phyloP scores from a whole-genome alignment of 2,113 vertebrate species.

The Triplophysa rosa region DNA sequence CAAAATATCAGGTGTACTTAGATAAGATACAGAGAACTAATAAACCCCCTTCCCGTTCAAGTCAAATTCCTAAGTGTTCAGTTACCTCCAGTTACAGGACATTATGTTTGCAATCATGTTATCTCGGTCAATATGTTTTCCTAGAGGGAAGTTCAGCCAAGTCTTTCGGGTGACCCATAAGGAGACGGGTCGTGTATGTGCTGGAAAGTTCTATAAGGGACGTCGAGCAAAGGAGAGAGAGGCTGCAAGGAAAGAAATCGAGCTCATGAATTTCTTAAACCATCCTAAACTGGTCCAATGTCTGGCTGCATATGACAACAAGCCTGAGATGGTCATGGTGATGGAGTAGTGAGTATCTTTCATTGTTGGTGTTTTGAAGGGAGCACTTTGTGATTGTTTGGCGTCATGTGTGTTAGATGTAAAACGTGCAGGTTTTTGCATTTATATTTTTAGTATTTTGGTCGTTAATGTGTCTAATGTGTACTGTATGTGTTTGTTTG shows the following conservation, averaged over 20 bases:
- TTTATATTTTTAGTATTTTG: not conserved
- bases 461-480: not conserved
- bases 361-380: not conserved
- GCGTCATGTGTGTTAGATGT: no score
- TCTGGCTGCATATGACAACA: conserved; percentile 81
- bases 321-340: conserved; percentile 81
- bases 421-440: no score
- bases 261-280: conserved; percentile 85
- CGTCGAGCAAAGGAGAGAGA: conserved; percentile 75
- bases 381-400: not conserved
- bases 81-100: not conserved
- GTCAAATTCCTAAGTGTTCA: not conserved
- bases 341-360: conserved; percentile 85
- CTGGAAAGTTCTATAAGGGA: conserved; percentile 84
- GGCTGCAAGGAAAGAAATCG: conserved; percentile 76
- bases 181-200: conserved; percentile 70
- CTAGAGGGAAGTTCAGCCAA: conserved; percentile 83
- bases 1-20: not conserved
- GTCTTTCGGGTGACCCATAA: conserved; percentile 82
- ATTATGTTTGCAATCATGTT: not conserved
- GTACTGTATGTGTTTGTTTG: conserved; percentile 35
- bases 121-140: not conserved
- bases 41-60: not conserved
- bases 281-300: conserved; percentile 85
- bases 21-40: not conserved